Percentiles rank a stretch among this genome's conserved stretches.
These are phyloP conservation scores for Operophtera brumata DNA, from an alignment of 2,888 invertebrate species.

Conservation along the genomic window DNA sequence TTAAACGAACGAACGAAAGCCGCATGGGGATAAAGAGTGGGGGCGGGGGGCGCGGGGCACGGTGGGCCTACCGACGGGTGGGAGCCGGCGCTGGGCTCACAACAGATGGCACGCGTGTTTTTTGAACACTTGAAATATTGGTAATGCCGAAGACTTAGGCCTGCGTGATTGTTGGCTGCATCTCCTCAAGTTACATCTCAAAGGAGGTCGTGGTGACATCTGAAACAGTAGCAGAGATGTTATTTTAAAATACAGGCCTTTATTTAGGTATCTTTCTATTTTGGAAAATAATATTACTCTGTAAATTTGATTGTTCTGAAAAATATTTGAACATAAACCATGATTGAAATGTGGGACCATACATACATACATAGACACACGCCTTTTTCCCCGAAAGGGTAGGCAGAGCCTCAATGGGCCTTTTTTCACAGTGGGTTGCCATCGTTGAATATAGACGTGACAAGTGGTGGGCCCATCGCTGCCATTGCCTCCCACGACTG, in stretches of 20 bases:
- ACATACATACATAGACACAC: too few species aligned
- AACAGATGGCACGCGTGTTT: constrained; percentile 81
- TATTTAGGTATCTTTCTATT: neutral
- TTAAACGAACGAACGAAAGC: constrained; percentile 80
- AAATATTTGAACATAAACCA: too few species aligned
- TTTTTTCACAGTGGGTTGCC: too few species aligned
- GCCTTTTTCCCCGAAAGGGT: too few species aligned
- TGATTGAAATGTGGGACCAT: too few species aligned
- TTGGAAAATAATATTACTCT: too few species aligned
- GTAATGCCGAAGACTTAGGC: constrained; percentile 72
- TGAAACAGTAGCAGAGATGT: constrained; percentile 49
- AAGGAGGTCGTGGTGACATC: constrained; percentile 67
- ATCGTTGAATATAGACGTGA: too few species aligned
- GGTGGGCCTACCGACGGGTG: constrained; percentile 63
- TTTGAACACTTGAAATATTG: constrained; percentile 76
- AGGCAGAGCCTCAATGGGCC: too few species aligned
- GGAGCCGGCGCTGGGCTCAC: constrained; percentile 70
- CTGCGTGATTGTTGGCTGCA: constrained; percentile 71
- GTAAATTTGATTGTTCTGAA: too few species aligned
- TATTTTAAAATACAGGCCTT: neutral
- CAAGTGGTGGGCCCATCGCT: too few species aligned
- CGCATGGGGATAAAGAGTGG: constrained; percentile 70
- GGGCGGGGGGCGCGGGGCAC: constrained; percentile 53
- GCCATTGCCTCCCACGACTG: too few species aligned
- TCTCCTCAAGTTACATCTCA: constrained; percentile 71